A percentile compares a stretch with the other conserved stretches of the same genome.
Evolutionary conservation across 2,113 vertebrate genomes (phyloP).

Genomic region (Riparia riparia): DNA sequence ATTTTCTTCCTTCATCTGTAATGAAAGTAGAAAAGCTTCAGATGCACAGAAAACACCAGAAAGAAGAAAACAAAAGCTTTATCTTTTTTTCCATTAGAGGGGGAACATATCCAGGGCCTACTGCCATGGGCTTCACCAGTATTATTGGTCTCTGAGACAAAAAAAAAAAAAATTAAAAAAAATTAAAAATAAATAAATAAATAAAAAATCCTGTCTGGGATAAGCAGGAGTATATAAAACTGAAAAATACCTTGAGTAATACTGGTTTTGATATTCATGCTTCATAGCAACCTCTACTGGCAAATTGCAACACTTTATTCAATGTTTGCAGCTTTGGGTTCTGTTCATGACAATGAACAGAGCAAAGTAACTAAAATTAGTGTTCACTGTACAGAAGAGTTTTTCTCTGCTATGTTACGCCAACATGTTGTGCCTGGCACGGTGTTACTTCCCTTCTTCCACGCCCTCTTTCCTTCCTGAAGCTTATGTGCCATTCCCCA

Average conservation of each 20-base stretch:
- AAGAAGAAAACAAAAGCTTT: not conserved
- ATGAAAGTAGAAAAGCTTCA: not conserved
- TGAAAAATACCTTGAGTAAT: not conserved
- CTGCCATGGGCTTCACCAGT: not conserved
- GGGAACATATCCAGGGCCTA: not conserved
- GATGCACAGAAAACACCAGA: slow-evolving; percentile 11
- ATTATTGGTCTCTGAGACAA: not conserved
- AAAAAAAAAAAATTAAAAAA: not conserved
- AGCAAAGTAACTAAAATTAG: not conserved
- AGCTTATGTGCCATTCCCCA: not conserved
- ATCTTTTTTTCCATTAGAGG: not conserved
- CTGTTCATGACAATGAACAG: not conserved
- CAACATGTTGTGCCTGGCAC: not conserved
- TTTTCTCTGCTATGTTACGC: not conserved
- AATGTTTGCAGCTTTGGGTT: not conserved
- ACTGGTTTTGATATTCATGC: not conserved
- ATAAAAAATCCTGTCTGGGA: not conserved
- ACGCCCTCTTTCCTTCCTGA: not conserved
- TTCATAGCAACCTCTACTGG: not conserved
- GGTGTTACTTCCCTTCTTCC: not conserved
- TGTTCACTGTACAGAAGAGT: not conserved
- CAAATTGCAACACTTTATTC: slow-evolving; percentile 1
- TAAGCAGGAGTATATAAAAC: not conserved
- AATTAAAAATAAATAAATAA: too few relatives aligned
- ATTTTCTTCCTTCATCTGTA: not conserved